Percentiles rank a stretch among this genome's conserved stretches.
Conservation (phyloP, 2,888 invertebrate species). For the Mimumesa dahlbomi region DNA sequence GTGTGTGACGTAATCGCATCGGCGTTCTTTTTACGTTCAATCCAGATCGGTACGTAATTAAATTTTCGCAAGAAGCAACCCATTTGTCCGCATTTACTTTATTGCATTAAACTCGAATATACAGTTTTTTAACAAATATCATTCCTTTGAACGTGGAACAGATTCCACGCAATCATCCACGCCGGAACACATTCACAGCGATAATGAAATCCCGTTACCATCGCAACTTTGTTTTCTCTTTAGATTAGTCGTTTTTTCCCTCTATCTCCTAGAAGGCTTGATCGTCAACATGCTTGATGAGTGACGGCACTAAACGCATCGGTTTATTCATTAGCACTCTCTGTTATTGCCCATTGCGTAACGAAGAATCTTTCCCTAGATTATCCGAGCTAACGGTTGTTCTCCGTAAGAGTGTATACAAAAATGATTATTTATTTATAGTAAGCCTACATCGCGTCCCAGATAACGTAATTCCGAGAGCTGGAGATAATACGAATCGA, state of each 20-base stretch:
- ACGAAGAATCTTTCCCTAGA: conserved; percentile 23
- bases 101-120: too few species aligned
- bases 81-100: too few species aligned
- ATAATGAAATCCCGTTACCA: conserved; percentile 27
- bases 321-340: conserved; percentile 35
- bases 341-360: conserved; percentile 31
- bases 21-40: too few species aligned
- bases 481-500: too few species aligned
- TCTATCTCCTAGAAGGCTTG: not conserved
- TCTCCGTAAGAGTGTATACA: conserved; percentile 15
- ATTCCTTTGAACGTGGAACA: not conserved
- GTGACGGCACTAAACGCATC: conserved; percentile 20
- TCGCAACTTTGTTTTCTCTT: conserved; percentile 17
- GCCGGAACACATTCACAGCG: not conserved
- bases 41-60: too few species aligned
- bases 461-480: too few species aligned
- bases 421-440: conserved; percentile 37
- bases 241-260: not conserved
- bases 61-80: too few species aligned
- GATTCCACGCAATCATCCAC: conserved; percentile 1
- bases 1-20: too few species aligned
- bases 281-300: conserved; percentile 11
- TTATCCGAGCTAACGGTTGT: conserved; percentile 31
- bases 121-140: too few species aligned
- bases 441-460: too few species aligned